These are phyloP conservation scores for Catocala sponsa DNA, from an alignment of 2,888 invertebrate genomes.

Conservation along the genomic window DNA sequence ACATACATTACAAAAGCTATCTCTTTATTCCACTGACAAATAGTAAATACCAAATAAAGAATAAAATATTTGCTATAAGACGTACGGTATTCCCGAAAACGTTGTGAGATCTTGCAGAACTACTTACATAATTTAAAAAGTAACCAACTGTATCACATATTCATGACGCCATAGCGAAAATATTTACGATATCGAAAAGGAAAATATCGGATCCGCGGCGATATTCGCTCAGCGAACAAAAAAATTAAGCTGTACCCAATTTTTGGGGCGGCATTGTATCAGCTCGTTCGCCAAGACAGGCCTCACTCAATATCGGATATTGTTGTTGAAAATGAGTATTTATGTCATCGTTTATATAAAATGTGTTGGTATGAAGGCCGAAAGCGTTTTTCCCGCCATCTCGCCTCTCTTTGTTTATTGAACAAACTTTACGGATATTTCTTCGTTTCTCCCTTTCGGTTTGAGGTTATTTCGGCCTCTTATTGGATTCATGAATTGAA, in stretches of 20 bases:
- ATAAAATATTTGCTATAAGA: neutral
- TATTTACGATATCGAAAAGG: constrained; percentile 54
- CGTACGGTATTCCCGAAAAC: no score
- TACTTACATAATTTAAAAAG: constrained; percentile 18
- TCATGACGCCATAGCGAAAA: constrained; percentile 51
- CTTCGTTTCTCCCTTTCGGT: constrained; percentile 48
- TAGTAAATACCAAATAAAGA: neutral
- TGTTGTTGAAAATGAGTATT: constrained; percentile 87
- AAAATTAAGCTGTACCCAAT: constrained; percentile 55
- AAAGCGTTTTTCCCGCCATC: constrained; percentile 65
- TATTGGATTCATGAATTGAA: constrained; percentile 56
- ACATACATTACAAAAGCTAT: no score
- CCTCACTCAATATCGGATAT: constrained; percentile 88
- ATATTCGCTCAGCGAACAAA: constrained; percentile 47
- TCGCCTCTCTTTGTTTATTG: constrained; percentile 62
- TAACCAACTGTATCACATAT: constrained; percentile 45
- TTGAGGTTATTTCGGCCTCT: constrained; percentile 50
- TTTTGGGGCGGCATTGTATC: constrained; percentile 59
- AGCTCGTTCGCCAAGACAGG: constrained; percentile 75
- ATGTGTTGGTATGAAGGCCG: constrained; percentile 71
- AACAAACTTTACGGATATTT: constrained; percentile 58
- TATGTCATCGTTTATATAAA: constrained; percentile 86
- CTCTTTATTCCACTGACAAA: no score
- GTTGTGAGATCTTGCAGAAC: neutral
- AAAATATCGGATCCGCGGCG: constrained; percentile 46